Base-by-base conservation (phyloP, 1,140 invertebrate genomes). In the Scylla paramamosain region DNA sequence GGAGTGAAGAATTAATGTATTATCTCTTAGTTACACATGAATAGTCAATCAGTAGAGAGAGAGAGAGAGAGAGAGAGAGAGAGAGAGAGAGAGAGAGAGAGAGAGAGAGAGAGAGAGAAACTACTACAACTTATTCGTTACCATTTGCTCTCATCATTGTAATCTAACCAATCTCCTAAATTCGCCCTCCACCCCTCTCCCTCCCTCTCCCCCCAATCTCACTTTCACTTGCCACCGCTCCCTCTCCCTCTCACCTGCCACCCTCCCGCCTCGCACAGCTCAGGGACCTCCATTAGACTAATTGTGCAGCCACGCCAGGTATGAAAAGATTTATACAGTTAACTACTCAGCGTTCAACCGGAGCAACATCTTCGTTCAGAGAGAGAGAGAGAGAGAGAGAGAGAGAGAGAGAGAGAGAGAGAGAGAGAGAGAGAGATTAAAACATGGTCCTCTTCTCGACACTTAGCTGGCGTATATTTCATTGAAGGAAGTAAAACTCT, bases 381-480 rank as follows among this genome's bases (percentile, higher is more conserved):
- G 67, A 77, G 67, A 77, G 67, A 77, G 67, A 77, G 67, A 77
- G 67, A 77, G 67, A 77, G 67, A 77, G 67, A 77, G 67, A 77
- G 67, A 77, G 67, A 77, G 67, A 77, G 67, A 77, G 67, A 77
- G 67, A 77, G 67, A 77, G 67, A 77, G 67, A 77, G 67, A 77
- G 67, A 77, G 67, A 77, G 67, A 77, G 67, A 77, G 67, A 77
- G 67, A 77, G 67, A 59, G 52, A 77, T 77, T 77, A 1, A 77
- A 16, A 25, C 6, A 77, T n/a, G 12, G 20, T 67, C 2, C 52
- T 59, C 10, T 59, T 12, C 52, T 59, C 10, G 0, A 20, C 16
- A 59, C 16, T 59, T 59, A 0, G 1, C 6, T 39, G 39, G 39
- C 39, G 39, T 20, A 14, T 12, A 59, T 59, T 59, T 59, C 12